phyloP scores from a whole-genome alignment of 2,113 vertebrate species.

The Astur gentilis region DNA sequence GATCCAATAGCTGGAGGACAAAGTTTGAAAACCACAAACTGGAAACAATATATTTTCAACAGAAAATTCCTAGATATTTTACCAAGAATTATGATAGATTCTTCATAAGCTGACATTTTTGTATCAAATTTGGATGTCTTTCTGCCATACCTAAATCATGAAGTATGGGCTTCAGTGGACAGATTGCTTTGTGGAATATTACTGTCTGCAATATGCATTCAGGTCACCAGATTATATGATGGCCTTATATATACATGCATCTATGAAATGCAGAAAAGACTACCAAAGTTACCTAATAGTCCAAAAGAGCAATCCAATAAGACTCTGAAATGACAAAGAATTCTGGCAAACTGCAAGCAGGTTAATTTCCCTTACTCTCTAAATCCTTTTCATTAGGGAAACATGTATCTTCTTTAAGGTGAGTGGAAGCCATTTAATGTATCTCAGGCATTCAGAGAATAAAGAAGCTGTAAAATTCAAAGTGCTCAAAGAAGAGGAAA shows the following conservation, averaged over 20 bases:
- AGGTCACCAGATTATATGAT: neutral
- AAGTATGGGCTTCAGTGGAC: neutral
- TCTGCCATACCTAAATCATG: neutral
- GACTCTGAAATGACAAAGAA: neutral
- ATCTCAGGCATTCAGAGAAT: neutral
- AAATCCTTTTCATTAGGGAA: neutral
- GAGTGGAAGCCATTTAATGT: neutral
- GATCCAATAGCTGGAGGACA: neutral
- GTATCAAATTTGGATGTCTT: neutral
- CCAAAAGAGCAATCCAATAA: neutral
- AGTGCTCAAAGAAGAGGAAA: neutral
- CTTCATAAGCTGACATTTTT: neutral
- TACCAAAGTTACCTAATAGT: neutral
- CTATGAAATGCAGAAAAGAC: neutral
- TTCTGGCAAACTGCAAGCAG: neutral
- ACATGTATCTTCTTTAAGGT: neutral
- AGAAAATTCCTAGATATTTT: neutral
- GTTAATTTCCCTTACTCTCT: neutral
- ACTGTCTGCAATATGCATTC: fast-evolving
- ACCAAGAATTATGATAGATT: neutral
- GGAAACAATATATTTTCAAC: neutral
- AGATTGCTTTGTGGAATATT: neutral
- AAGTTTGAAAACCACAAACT: neutral
- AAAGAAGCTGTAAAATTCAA: neutral
- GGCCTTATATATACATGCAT: neutral